Evolutionary conservation across 1,140 invertebrate genomes (phyloP).

Genomic region (Heterodera schachtii): DNA sequence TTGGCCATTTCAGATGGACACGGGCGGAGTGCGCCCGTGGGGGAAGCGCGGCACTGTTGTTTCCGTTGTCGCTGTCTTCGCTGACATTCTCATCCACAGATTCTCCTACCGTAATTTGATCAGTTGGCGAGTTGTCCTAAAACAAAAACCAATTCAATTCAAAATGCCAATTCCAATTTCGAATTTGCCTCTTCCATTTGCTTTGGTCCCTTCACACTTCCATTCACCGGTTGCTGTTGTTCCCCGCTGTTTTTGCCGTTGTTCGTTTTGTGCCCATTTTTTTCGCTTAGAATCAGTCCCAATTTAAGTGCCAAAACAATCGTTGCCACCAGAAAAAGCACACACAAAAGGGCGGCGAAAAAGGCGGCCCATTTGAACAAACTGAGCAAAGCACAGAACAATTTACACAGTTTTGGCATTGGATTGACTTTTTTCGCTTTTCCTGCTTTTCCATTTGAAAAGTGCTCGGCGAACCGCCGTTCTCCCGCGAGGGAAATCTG

Average conservation of each 20-base stretch:
- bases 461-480: conserved; percentile 60
- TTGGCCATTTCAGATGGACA: conserved; percentile 35
- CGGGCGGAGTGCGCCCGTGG: conserved; percentile 32
- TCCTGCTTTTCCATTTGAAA: conserved; percentile 59
- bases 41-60: background rate
- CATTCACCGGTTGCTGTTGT: background rate
- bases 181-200: background rate
- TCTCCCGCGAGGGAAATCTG: conserved; percentile 46
- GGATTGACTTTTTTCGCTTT: conserved; percentile 35
- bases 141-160: too few species aligned
- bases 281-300: conserved; percentile 49
- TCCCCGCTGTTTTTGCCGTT: background rate
- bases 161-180: background rate
- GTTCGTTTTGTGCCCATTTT: background rate
- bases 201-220: background rate
- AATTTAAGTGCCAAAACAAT: conserved; percentile 51
- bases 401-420: background rate
- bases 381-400: conserved; percentile 23
- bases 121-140: background rate
- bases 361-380: conserved; percentile 59
- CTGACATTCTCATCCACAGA: background rate
- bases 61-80: background rate
- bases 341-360: conserved; percentile 51
- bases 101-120: background rate
- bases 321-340: conserved; percentile 58